Base-by-base conservation (phyloP, 1,140 invertebrate genomes). In the Dinoponera quadriceps region DNA sequence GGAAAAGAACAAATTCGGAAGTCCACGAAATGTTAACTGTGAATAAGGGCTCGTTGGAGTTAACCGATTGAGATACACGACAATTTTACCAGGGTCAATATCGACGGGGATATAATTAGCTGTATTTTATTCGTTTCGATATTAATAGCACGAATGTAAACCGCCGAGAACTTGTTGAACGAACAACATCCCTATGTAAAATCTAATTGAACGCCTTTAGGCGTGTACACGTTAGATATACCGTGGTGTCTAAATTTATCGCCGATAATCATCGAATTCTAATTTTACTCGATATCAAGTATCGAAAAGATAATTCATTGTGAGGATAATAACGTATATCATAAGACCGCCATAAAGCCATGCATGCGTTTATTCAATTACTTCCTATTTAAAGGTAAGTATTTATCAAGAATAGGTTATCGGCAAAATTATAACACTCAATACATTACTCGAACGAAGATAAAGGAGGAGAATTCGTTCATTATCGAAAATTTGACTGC, bases 191-290 rank as follows among this genome's bases (percentile, higher is more conserved):
- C 16, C 44, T n/a, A 27, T 3, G 25, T 9, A 33, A 68, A 68
- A 77, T 66, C 27, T 66, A 66, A 77, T 13, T n/a, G 44, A 51
- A 27, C 51, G n/a, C 20, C 48, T 66, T 25, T 18, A 27, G 20
- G n/a, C 20, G 7, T 29, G 7, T 29, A 33, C 29, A 20, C 63
- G 13, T 77, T 49, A 68, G 48, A 4, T 44, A 49, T n/a, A n/a
- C n/a, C n/a, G n/a, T 16, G 20, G 33, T 16, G 29, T 2, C 29
- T 55, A 54, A 22, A 29, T 55, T 77, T 77, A 77, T 77, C 48
- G 18, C 66, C 16, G 29, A 4, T 44, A 77, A 55, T 2, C 49
- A 77, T 77, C 62, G 16, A 77, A 68, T 66, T 38, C 11, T 77
- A 55, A 77, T 55, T 2, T 55, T 55, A 66, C 5, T 55, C 44